A percentile compares a stretch with the other conserved stretches of the same genome.
These are phyloP conservation scores for Hartigia nigra DNA, from an alignment of 2,888 invertebrate genomes.

Conservation along the genomic window DNA sequence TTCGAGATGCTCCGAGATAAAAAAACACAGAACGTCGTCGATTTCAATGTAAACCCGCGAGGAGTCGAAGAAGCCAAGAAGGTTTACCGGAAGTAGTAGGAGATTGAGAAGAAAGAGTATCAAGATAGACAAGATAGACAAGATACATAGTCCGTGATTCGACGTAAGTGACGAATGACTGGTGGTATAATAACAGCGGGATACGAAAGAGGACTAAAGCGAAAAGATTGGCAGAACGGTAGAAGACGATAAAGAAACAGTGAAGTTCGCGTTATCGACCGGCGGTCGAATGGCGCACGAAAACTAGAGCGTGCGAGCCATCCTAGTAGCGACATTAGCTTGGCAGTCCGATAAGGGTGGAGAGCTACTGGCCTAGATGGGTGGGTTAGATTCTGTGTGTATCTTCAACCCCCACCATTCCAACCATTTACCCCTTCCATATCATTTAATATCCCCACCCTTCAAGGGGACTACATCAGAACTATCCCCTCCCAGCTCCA, in stretches of 20 bases:
- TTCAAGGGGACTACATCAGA: neutral
- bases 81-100: neutral
- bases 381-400: constrained; percentile 20
- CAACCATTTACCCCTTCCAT: neutral
- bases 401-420: constrained; percentile 4
- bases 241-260: neutral
- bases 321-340: neutral
- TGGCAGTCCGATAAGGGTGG: constrained; percentile 20
- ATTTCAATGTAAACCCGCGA: neutral
- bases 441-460: neutral
- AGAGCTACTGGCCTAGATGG: constrained; percentile 37
- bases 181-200: neutral
- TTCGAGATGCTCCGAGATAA: neutral
- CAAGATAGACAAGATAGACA: neutral
- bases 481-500: constrained; percentile 1
- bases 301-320: neutral
- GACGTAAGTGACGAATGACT: neutral
- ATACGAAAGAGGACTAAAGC: neutral
- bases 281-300: neutral
- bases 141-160: neutral
- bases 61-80: neutral
- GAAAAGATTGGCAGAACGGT: neutral
- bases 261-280: neutral
- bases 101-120: neutral
- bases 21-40: neutral